Percentiles rank a stretch among this genome's conserved stretches.
Evolutionary conservation across 2,797 vertebrate genomes (phyloP).

Genomic region (Coendou prehensilis): DNA sequence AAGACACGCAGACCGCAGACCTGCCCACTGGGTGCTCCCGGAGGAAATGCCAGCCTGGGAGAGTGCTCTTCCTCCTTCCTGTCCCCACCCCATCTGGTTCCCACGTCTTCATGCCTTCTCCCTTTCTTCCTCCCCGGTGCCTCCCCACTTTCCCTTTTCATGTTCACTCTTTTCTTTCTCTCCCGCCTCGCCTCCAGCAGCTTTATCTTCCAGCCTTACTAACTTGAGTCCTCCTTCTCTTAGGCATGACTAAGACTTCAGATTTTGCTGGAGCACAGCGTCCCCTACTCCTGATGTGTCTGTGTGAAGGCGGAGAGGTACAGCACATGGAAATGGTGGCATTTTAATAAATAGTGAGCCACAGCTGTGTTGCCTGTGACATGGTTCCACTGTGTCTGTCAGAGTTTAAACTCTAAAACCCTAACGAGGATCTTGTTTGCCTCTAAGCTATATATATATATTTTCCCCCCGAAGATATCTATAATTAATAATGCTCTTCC

Average conservation of each 20-base stretch:
- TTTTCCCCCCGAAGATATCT: not conserved
- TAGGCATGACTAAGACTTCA: not conserved
- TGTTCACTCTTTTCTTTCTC: not conserved
- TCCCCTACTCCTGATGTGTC: not conserved
- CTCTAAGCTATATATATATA: not conserved
- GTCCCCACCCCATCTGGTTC: not conserved
- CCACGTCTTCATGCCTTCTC: not conserved
- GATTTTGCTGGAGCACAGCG: not conserved
- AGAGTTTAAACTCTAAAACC: not conserved
- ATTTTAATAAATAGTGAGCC: not conserved
- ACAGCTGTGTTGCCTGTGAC: accelerated
- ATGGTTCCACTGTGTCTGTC: not conserved
- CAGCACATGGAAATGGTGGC: accelerated
- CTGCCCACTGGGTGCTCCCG: not conserved
- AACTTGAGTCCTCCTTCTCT: not conserved
- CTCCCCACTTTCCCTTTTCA: too few relatives aligned
- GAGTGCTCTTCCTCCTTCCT: not conserved
- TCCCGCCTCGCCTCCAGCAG: not conserved
- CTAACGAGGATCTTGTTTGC: not conserved
- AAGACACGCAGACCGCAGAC: not conserved
- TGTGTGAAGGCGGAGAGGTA: not conserved
- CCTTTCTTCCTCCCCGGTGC: not conserved
- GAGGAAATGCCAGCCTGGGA: not conserved
- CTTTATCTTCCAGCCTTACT: not conserved
- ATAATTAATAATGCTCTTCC: not conserved